Evolutionary conservation across 2,797 vertebrate genomes (phyloP), one percentile per base, ranked within the genome.

Genomic region (Brotogeris chrysoptera): DNA sequence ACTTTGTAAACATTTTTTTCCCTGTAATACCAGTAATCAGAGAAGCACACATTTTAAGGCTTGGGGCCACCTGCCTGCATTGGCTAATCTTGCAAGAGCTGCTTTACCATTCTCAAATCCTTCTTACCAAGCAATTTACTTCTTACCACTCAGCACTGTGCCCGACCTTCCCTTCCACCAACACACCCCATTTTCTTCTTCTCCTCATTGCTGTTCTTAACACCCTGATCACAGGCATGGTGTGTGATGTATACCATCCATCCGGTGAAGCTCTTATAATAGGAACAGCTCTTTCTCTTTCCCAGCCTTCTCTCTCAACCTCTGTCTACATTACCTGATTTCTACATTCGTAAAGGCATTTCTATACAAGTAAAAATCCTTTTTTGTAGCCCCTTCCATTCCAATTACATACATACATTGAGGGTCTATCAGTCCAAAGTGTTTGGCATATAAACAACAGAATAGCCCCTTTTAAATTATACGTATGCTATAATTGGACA

Each of bases 21-120:
- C 28, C 64, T 76, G 8, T 63, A 95, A 94, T 69, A 59, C 53
- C 66, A 80, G 49, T 76, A 95, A 96, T 92, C 92, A 94, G 92
- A 84, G 94, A 78, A 96, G 39, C 80, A 95, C 88, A 91, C 64
- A 81, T 91, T 91, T 52, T 69, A 39, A 90, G 64, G 46, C 85
- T 88, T n/a, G 64, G 13, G 88, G 66, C 49, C 81, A 91, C 84
- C 82, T 87, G 71, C 73, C 85, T 91, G 66, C 87, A 20, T 24
- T 86, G 68, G 77, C 59, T 92, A 64, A 95, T 91, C 87, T 90
- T 81, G 76, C 85, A 88, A 87, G 69, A 80, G 57, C 79, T 93
- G 46, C 86, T 68, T 55, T 46, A 44, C 32, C 72, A 43, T 71
- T 92, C 85, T 60, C 80, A 70, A 91, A 94, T 79, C 77, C 66